These are phyloP conservation scores for Drosophila pseudoananassae DNA, from an alignment of 1,140 invertebrate species.

Conservation along the genomic window DNA sequence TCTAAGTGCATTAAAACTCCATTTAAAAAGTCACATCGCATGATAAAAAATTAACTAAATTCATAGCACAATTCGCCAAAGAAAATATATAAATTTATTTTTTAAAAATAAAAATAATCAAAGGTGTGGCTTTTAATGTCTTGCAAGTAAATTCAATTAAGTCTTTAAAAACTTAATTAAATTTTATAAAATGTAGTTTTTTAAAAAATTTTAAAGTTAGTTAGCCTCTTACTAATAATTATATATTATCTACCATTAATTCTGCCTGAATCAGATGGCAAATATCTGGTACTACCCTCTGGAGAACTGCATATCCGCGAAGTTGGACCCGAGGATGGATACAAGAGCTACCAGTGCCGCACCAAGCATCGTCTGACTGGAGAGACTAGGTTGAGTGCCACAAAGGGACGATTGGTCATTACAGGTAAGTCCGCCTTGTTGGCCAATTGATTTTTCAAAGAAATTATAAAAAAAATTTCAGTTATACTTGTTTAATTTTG, in stretches of 20 bases:
- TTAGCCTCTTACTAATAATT: slow-evolving; percentile 40
- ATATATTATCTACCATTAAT: slow-evolving; percentile 11
- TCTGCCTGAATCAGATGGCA: slow-evolving; percentile 89
- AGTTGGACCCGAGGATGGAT: slow-evolving; percentile 96
- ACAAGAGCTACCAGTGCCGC: slow-evolving; percentile 96
- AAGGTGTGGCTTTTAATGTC: slow-evolving; percentile 56
- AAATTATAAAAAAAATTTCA: slow-evolving; percentile 41
- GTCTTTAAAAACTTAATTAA: slow-evolving; percentile 32
- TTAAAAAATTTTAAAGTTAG: neutral
- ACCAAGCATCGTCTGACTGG: slow-evolving; percentile 97
- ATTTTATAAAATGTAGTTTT: slow-evolving; percentile 4
- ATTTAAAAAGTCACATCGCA: slow-evolving; percentile 56
- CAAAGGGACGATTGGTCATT: slow-evolving; percentile 96
- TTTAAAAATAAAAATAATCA: slow-evolving; percentile 6
- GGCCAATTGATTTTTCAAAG: slow-evolving; percentile 38
- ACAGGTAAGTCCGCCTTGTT: slow-evolving; percentile 91
- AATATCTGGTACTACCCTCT: slow-evolving; percentile 96
- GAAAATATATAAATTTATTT: neutral
- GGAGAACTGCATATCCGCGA: slow-evolving; percentile 97
- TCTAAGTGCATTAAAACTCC: slow-evolving; percentile 9
- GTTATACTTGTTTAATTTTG: neutral
- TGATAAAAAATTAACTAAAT: slow-evolving; percentile 26
- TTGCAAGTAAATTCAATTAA: slow-evolving; percentile 45
- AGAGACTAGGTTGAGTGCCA: slow-evolving; percentile 95
- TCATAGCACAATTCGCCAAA: slow-evolving; percentile 6